These are phyloP conservation scores for Trachymyrmex cornetzi DNA, from an alignment of 1,140 invertebrate species.

Conservation along the genomic window DNA sequence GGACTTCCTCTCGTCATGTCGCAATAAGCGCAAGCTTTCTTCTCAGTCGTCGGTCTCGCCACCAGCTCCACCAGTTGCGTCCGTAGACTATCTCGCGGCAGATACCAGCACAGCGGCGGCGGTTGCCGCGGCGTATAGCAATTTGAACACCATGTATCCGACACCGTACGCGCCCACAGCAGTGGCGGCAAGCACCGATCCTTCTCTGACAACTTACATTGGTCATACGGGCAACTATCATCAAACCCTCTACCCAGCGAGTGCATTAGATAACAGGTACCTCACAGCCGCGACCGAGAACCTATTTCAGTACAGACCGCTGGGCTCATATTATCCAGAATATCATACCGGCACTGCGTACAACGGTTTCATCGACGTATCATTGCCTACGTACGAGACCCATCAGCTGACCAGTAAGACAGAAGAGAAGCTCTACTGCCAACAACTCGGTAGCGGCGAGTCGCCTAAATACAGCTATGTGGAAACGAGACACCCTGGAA, in stretches of 20 bases:
- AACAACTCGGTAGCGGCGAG: slow-evolving; percentile 86
- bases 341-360: slow-evolving; percentile 89
- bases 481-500: slow-evolving; percentile 86
- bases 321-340: slow-evolving; percentile 92
- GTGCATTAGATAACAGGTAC: slow-evolving; percentile 91
- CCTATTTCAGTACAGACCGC: slow-evolving; percentile 94
- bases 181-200: slow-evolving; percentile 88
- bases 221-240: slow-evolving; percentile 92
- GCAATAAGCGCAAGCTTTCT: slow-evolving; percentile 94
- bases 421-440: slow-evolving; percentile 90
- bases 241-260: slow-evolving; percentile 90
- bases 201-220: slow-evolving; percentile 89
- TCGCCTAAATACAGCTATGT: slow-evolving; percentile 85
- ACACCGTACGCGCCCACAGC: slow-evolving; percentile 89
- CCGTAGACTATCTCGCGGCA: slow-evolving; percentile 90
- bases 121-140: slow-evolving; percentile 92
- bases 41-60: slow-evolving; percentile 83
- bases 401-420: slow-evolving; percentile 87
- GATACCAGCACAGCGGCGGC: slow-evolving; percentile 90
- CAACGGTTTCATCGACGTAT: slow-evolving; percentile 88
- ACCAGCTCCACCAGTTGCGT: slow-evolving; percentile 85
- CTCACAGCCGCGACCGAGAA: slow-evolving; percentile 92
- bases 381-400: slow-evolving; percentile 86
- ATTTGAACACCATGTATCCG: slow-evolving; percentile 93
- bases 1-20: slow-evolving; percentile 96